phyloP scores from a whole-genome alignment of 2,888 invertebrate species.

The Plutella xylostella region DNA sequence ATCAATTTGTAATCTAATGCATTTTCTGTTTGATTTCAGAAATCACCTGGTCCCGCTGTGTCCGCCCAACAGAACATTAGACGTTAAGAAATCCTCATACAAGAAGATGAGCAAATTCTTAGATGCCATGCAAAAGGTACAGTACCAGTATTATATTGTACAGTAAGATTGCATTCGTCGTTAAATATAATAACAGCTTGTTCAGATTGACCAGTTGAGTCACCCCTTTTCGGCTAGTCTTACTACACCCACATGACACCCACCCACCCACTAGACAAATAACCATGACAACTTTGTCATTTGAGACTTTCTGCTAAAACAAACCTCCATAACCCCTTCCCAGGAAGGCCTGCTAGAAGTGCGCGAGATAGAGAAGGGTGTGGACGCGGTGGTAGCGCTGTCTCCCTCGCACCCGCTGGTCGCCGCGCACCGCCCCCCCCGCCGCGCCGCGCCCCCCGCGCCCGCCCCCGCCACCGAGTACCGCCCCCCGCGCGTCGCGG shows the following conservation, averaged over 20 bases:
- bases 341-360: slow-evolving; percentile 73
- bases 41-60: slow-evolving; percentile 76
- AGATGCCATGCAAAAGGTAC: slow-evolving; percentile 78
- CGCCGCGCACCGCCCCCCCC: slow-evolving; percentile 25
- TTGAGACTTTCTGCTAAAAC: no score
- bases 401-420: slow-evolving; percentile 72
- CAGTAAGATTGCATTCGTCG: no score
- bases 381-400: slow-evolving; percentile 79
- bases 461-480: slow-evolving; percentile 26
- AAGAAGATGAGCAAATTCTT: slow-evolving; percentile 92
- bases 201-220: no score
- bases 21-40: slow-evolving; percentile 57
- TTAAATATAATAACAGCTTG: no score
- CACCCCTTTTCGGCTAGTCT: no score
- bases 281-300: no score
- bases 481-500: slow-evolving; percentile 69
- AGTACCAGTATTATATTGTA: no score
- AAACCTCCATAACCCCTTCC: slow-evolving; percentile 13
- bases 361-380: slow-evolving; percentile 80
- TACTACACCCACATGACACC: no score
- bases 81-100: slow-evolving; percentile 89
- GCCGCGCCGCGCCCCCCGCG: slow-evolving; percentile 15
- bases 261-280: no score
- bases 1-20: no score
- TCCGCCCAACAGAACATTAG: slow-evolving; percentile 76